These are phyloP conservation scores for Siderastrea radians DNA, from an alignment of 92 coral and sea anemone species.

Conservation along the genomic window DNA sequence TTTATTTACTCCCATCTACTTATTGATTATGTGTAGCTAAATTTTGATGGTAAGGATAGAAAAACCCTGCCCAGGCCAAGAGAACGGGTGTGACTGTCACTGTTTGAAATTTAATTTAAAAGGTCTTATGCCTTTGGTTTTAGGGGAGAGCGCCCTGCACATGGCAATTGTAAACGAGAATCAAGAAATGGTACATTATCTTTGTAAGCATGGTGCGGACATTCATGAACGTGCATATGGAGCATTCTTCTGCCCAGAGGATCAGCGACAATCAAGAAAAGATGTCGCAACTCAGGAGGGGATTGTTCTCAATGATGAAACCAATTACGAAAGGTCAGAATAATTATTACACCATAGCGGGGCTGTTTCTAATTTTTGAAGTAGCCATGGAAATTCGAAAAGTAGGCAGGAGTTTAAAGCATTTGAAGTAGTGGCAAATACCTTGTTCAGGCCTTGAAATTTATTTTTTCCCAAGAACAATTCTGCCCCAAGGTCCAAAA, in stretches of 20 bases:
- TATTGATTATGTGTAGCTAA: too few species aligned
- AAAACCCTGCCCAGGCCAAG: too few species aligned
- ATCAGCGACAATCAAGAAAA: constrained; percentile 73
- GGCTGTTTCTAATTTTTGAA: too few species aligned
- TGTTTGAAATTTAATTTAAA: background rate
- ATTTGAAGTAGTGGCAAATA: too few species aligned
- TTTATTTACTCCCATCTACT: too few species aligned
- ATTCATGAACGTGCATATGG: constrained; percentile 91
- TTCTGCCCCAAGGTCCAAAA: too few species aligned
- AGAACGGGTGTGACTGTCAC: background rate
- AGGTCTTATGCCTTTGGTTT: background rate
- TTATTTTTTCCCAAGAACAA: too few species aligned
- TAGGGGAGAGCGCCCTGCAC: constrained; percentile 88
- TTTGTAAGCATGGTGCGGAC: constrained; percentile 84
- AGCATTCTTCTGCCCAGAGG: constrained; percentile 93
- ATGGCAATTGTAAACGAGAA: constrained; percentile 92
- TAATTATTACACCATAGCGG: background rate
- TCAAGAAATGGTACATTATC: constrained; percentile 81
- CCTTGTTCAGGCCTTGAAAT: too few species aligned
- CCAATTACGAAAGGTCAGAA: constrained; percentile 79
- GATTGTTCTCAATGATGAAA: constrained; percentile 64
- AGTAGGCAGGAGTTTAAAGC: too few species aligned
- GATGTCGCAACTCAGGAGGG: constrained; percentile 61
- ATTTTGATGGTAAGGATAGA: too few species aligned
- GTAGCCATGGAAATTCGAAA: too few species aligned